These are phyloP conservation scores for Clarias magur DNA, from an alignment of 2,113 vertebrate species.

Conservation along the genomic window DNA sequence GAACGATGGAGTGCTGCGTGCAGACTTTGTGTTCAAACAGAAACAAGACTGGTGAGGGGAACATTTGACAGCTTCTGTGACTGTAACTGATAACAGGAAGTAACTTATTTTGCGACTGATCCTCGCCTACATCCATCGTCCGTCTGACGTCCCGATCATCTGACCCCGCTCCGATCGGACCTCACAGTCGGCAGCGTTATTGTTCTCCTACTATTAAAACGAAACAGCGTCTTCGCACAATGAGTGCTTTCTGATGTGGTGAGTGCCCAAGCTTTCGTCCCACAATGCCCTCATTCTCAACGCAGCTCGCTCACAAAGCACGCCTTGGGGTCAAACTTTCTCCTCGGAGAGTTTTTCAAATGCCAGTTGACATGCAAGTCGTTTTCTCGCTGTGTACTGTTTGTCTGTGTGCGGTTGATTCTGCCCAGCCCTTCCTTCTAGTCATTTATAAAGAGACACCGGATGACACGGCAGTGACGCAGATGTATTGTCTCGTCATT, in stretches of 20 bases:
- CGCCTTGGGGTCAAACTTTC: not conserved
- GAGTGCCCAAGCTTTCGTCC: not conserved
- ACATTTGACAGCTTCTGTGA: not conserved
- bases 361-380: not conserved
- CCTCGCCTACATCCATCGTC: not conserved
- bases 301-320: constrained; percentile 11
- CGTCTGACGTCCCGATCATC: not conserved
- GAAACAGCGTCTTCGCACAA: not conserved
- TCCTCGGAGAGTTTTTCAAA: not conserved
- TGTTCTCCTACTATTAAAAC: not conserved
- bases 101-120: not conserved
- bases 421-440: not conserved
- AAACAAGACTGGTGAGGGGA: not conserved
- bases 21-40: not conserved
- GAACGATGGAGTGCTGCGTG: not conserved
- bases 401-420: not conserved
- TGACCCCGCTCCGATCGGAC: not conserved
- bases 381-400: constrained; percentile 6
- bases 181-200: not conserved
- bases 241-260: constrained; percentile 1
- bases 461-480: not conserved
- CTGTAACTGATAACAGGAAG: not conserved
- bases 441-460: not conserved
- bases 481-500: not conserved
- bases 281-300: constrained; percentile 14